phyloP scores from a whole-genome alignment of 2,888 invertebrate species.

The Synergus gifuensis region DNA sequence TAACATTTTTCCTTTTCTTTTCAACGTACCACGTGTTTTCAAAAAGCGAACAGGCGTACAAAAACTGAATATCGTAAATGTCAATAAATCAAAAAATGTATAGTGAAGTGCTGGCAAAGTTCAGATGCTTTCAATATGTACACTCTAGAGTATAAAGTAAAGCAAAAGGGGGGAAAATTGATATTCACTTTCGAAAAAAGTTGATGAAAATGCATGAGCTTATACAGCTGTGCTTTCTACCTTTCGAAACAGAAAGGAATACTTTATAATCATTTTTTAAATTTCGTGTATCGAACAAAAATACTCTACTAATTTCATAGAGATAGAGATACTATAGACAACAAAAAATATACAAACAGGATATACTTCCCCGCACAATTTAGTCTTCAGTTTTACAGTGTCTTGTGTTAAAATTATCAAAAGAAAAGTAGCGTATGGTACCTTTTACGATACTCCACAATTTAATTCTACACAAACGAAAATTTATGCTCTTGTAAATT shows the following conservation, averaged over 20 bases:
- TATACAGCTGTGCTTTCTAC: neutral
- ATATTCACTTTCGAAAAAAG: constrained; percentile 18
- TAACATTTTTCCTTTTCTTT: neutral
- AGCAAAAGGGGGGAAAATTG: constrained; percentile 4
- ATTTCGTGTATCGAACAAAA: too few species aligned
- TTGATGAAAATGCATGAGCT: constrained; percentile 10
- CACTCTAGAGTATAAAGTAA: neutral
- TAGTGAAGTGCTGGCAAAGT: neutral
- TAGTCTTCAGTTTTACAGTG: too few species aligned
- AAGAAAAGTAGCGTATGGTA: too few species aligned
- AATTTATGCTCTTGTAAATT: neutral
- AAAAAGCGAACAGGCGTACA: neutral
- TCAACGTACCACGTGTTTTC: neutral
- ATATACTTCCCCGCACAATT: too few species aligned
- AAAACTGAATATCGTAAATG: constrained; percentile 1
- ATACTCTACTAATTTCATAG: too few species aligned
- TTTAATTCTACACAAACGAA: neutral
- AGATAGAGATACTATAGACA: too few species aligned
- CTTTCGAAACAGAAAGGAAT: neutral
- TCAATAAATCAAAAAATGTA: neutral
- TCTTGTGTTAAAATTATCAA: too few species aligned
- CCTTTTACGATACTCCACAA: too few species aligned
- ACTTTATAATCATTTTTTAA: neutral
- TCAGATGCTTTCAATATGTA: neutral
- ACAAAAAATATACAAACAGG: too few species aligned